Evolutionary conservation across 2,797 vertebrate genomes (phyloP), one percentile per base, ranked within the genome.

Genomic region (Protosalanx chinensis): DNA sequence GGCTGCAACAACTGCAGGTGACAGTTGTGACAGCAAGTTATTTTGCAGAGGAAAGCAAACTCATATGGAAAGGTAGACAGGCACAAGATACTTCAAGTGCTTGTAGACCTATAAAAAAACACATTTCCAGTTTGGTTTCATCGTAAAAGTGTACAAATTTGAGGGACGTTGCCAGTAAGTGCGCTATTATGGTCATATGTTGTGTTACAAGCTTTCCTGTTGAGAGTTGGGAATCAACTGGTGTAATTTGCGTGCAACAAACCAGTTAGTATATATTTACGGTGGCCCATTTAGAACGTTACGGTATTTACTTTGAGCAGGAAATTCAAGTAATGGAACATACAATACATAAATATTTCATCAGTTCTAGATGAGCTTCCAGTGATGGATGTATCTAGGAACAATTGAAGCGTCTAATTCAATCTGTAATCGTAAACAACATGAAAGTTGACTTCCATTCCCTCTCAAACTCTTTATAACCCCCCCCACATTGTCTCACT

Each of bases 11-110:
- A 71, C 68, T 46, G 62, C 75, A 73, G 13, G 29, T 82, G 76
- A 84, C 72, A 61, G 41, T 32, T 80, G 61, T 73, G 32, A 67
- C 75, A 32, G 6, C 56, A 61, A 53, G 77, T 73, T 75, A 32
- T 70, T 20, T 53, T 33, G 35, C 30, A 59, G 67, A 62, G 29
- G 32, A 18, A 53, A 70, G 46, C 27, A 18, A n/a, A 18, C 41
- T 57, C 56, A 32, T 64, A 37, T 41, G 10, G 46, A 16, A 67
- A 53, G 41, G 27, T 32, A 12, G 6, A 18, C 15, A 60, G 15
- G 15, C 37, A 41, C 10, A 69, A 37, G n/a, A 70, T 30, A 18
- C 27, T 32, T 70, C 4, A 8, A 49, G 56, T 51, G 58, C 33
- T 35, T 13, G 35, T 64, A 37, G 37, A 12, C 33, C 63, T 27